Evolutionary conservation across 2,888 invertebrate species (phyloP), one percentile per base, ranked within the genome.

Genomic region (Reticulitermes lucifugus): DNA sequence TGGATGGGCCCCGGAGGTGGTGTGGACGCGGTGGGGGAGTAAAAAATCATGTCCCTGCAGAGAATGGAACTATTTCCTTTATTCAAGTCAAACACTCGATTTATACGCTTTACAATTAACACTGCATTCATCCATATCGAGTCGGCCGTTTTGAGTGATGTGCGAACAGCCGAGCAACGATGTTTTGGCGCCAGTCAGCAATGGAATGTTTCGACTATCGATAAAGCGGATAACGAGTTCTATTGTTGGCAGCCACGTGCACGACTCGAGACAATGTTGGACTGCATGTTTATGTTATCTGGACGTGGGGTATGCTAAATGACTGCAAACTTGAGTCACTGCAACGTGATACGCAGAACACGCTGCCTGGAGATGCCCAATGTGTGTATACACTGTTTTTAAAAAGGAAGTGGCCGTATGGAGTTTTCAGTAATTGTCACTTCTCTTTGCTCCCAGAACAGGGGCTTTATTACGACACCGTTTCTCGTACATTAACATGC

Each of bases 191-290:
- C 25, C 70, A 70, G 70, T 70, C 25, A 25, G 14, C 55, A 55
- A 4, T 14, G 55, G 55, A 70, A 29, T 70, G 29, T 70, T 70
- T n/a, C 70, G 70, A 70, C 29, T 70, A 25, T 70, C 70, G 70
- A 70, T 70, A 70, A 35, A 70, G 70, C n/a, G 70, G 70, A 70
- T 70, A 70, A 70, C 25, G n/a, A 70, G 70, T 70, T 70, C n/a
- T 29, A 70, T 70, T 70, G 70, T 70, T 70, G 70, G 18, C 25
- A 25, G 70, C 25, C 70, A 70, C 70, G 70, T 70, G 70, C 70
- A 25, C 22, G 9, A 25, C 9, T 21, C 21, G 65, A 65, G 65
- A 65, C 70, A 14, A 55, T 55, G 18, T 18, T 4, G 18, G 2
- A 55, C 18, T 55, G 70, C 14, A 70, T 14, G 70, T 70, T 70